phyloP scores from a whole-genome alignment of 2,113 vertebrate genomes.

The Hydrolagus affinis region DNA sequence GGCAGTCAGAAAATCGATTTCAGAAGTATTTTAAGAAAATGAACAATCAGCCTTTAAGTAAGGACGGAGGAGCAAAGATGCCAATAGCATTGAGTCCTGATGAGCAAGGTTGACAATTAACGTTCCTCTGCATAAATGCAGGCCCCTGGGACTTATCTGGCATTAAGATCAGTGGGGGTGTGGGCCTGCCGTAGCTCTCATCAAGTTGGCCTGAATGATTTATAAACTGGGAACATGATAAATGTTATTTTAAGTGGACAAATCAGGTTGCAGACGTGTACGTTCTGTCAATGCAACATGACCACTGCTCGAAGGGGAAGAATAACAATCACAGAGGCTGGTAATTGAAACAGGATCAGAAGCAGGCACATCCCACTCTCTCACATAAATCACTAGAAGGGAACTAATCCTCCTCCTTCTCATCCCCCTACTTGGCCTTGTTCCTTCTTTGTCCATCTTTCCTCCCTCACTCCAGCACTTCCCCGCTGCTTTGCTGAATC shows the following conservation, averaged over 20 bases:
- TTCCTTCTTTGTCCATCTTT: conserved; percentile 31
- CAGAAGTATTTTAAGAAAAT: conserved; percentile 13
- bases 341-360: conserved; percentile 46
- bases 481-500: conserved; percentile 48
- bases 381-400: conserved; percentile 51
- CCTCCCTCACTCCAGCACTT: conserved; percentile 41
- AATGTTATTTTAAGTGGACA: conserved; percentile 56
- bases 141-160: conserved; percentile 48
- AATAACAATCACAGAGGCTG: conserved; percentile 41
- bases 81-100: conserved; percentile 31
- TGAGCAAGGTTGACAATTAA: conserved; percentile 32
- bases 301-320: conserved; percentile 44
- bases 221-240: conserved; percentile 59
- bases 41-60: conserved; percentile 27
- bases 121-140: conserved; percentile 40
- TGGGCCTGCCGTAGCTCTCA: conserved; percentile 56
- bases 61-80: conserved; percentile 17
- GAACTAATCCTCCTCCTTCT: conserved; percentile 30
- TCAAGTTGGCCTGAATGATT: conserved; percentile 60
- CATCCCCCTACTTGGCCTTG: conserved; percentile 36
- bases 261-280: conserved; percentile 51
- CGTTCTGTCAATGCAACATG: conserved; percentile 51
- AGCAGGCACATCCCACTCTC: conserved; percentile 47
- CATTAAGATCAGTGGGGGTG: conserved; percentile 43
- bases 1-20: conserved; percentile 1